Evolutionary conservation across 2,888 invertebrate genomes (phyloP).

Genomic region (Esperia sulphurella): DNA sequence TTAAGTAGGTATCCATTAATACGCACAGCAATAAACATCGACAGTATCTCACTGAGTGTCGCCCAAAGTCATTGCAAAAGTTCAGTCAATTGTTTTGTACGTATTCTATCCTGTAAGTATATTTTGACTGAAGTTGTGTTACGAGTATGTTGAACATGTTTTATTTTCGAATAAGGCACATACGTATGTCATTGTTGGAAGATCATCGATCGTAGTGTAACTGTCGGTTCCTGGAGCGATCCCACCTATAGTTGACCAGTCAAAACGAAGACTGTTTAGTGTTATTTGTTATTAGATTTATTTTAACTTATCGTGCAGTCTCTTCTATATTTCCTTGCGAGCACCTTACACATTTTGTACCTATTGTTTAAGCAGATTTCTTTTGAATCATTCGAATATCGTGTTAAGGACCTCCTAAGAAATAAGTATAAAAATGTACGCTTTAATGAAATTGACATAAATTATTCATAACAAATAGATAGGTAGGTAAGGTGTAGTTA

Average conservation of each 20-base stretch:
- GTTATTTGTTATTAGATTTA: slow-evolving; percentile 70
- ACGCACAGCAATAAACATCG: too few relatives aligned
- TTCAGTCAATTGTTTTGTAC: slow-evolving; percentile 50
- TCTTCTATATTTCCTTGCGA: slow-evolving; percentile 54
- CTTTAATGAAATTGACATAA: slow-evolving; percentile 77
- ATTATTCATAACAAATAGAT: slow-evolving; percentile 70
- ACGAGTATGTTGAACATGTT: slow-evolving; percentile 12
- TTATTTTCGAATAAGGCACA: slow-evolving; percentile 15
- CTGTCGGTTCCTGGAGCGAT: slow-evolving; percentile 56
- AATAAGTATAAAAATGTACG: slow-evolving; percentile 77
- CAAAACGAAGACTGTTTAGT: slow-evolving; percentile 72
- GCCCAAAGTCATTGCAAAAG: slow-evolving; percentile 35
- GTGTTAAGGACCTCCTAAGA: slow-evolving; percentile 68
- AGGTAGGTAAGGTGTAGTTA: slow-evolving; percentile 72
- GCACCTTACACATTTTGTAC: slow-evolving; percentile 57
- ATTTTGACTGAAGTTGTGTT: slow-evolving; percentile 13
- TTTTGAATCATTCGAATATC: slow-evolving; percentile 51
- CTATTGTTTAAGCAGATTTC: slow-evolving; percentile 46
- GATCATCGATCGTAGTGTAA: slow-evolving; percentile 18
- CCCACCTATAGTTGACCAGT: slow-evolving; percentile 74
- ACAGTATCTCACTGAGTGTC: slow-evolving; percentile 18
- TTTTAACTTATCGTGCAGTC: slow-evolving; percentile 47
- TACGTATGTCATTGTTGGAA: slow-evolving; percentile 13
- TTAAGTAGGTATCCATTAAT: neutral
- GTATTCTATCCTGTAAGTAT: slow-evolving; percentile 15